Percentiles rank a stretch among this genome's conserved stretches.
phyloP scores from a whole-genome alignment of 2,113 vertebrate species.

The Percopsis transmontana region DNA sequence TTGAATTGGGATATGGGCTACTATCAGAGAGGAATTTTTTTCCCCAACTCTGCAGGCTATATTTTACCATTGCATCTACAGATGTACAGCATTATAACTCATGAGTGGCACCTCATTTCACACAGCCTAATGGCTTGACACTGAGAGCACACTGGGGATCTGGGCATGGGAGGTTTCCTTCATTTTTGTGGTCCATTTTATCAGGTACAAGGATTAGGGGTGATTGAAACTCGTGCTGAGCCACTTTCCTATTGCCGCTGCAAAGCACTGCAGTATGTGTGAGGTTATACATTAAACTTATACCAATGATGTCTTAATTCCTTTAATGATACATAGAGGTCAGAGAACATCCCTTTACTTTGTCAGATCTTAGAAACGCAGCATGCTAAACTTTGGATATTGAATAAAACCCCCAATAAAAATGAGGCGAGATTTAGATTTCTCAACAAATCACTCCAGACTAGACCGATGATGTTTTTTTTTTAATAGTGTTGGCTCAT shows the following conservation, averaged over 20 bases:
- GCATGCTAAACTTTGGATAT: conserved; percentile 24
- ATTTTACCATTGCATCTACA: conserved; percentile 72
- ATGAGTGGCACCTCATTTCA: conserved; percentile 85
- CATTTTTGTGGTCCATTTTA: conserved; percentile 60
- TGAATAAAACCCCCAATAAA: conserved; percentile 39
- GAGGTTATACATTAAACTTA: conserved; percentile 32
- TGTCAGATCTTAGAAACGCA: conserved; percentile 22
- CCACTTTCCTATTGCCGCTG: conserved; percentile 11
- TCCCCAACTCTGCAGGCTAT: conserved; percentile 58
- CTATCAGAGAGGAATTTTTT: conserved; percentile 71
- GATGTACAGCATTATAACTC: conserved; percentile 77
- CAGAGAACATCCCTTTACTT: conserved; percentile 12
- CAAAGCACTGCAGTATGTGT: conserved; percentile 20
- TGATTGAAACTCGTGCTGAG: conserved; percentile 68
- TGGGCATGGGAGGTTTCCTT: conserved; percentile 68
- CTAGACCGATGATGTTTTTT: conserved; percentile 50
- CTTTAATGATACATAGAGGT: conserved; percentile 39
- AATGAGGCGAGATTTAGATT: conserved; percentile 43
- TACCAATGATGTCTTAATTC: conserved; percentile 47
- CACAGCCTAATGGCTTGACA: conserved; percentile 85
- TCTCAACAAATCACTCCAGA: conserved; percentile 19
- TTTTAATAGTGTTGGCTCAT: conserved; percentile 73
- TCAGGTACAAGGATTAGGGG: conserved; percentile 66
- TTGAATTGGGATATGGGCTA: conserved; percentile 67
- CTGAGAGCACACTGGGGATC: conserved; percentile 74